Evolutionary conservation across 2,113 vertebrate species (phyloP).

Genomic region (Zosterops japonicus): DNA sequence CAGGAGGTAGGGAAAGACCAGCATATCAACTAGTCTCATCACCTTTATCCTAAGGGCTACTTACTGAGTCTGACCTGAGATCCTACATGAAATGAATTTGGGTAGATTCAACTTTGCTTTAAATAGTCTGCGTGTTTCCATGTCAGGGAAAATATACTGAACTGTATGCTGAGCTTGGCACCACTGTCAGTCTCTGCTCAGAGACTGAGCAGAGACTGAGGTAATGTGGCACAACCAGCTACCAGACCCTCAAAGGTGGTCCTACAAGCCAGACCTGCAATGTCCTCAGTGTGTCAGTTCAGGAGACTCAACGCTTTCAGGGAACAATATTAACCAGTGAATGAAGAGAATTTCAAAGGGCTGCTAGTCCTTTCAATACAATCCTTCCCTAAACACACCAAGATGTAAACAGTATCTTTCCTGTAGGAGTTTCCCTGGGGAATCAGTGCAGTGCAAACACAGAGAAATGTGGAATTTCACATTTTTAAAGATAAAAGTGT

Average conservation of each 20-base stretch:
- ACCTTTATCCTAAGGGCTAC: neutral
- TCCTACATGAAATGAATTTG: neutral
- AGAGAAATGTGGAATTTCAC: neutral
- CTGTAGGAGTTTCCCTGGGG: neutral
- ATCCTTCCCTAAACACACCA: neutral
- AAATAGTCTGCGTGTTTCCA: neutral
- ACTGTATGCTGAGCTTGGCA: slow-evolving; percentile 21
- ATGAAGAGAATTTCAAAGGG: neutral
- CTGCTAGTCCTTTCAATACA: neutral
- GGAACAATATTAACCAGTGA: neutral
- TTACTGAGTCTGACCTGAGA: slow-evolving; percentile 29
- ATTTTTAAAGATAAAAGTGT: neutral
- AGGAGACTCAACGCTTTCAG: neutral
- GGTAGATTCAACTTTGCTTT: slow-evolving; percentile 2
- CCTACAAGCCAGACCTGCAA: neutral
- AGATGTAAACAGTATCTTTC: neutral
- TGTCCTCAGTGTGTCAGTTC: neutral
- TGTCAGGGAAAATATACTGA: neutral
- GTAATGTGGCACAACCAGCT: neutral
- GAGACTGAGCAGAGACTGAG: slow-evolving; percentile 5
- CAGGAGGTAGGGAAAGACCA: neutral
- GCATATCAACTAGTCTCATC: neutral
- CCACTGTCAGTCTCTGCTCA: neutral
- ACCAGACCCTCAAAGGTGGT: neutral
- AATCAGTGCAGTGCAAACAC: neutral